Base-by-base conservation (phyloP, 2,113 vertebrate genomes). In the Thamnophis sirtalis region DNA sequence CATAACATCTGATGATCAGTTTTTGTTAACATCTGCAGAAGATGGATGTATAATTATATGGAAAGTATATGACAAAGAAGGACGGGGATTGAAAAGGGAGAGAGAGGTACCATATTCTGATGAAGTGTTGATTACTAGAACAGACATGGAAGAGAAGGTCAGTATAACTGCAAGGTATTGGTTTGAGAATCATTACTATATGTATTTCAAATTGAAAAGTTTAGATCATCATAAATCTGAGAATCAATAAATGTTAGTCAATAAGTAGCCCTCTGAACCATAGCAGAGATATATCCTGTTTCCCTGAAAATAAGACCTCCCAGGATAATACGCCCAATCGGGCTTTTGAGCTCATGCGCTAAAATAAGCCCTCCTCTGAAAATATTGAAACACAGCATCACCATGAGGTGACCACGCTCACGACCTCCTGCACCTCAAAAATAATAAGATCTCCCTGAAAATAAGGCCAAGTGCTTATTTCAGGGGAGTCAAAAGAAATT, bases 101-200 rank as follows among this genome's bases (percentile, higher is more conserved):
- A 98, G 97, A 94, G 97, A 98, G 85, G 92, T 98, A 28, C 92
- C 96, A 90, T 98, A 98, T 95, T 97, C 98, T 4, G 98, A 99
- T 86, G 99, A 99, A 95, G 98, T 99, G 85, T 98, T 99, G 5
- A 97, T 99, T 94, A 98, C 98, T 92, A 99, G 96, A 96, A 97
- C 98, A 68, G 98, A 99, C 94, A 97, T 99, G 96, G 98, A 99
- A 38, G 98, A 99, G 93, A 99, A 99, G 98, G 99, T 99, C 96
- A 94, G 93, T 92, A 89, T 9, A 84, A 63, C 13, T 50, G 17
- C 5, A 58, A 13, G 15, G 21, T 54, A 68, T 17, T 38, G 5
- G 38, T 91, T 86, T 87, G 17, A 26, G 28, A 11, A 91, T 91
- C 50, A 80, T 80, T 80, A n/a, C 21, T n/a, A 53, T 17, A 86